Base-by-base conservation (phyloP, 2,113 vertebrate species). In the Mobula hypostoma region DNA sequence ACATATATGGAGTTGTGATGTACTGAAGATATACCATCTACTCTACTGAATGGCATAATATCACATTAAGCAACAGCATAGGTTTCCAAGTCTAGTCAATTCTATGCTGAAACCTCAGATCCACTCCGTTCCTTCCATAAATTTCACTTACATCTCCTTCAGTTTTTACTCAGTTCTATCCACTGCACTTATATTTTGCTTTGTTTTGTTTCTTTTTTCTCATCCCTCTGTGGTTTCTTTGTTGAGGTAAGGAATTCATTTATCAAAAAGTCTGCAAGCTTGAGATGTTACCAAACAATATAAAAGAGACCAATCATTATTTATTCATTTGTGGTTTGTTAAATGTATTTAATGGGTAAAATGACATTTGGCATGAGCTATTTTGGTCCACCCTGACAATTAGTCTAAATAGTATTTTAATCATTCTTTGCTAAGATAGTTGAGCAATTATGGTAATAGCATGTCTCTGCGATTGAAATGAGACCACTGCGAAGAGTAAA, bases 321-420 rank as follows among this genome's bases (percentile, higher is more conserved):
- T 88, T 88, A 88, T n/a, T 90, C 85, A 66, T 32, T 90, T 90
- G 36, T 66, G 29, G 61, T 90, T 66, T 90, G 7, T 66, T 66
- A 90, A 90, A 90, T 66, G 14, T 85, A 85, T 11, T 85, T 85
- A 58, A 85, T 90, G 61, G n/a, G n/a, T 27, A 66, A 90, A 90
- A 90, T 66, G 5, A 17, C n/a, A 90, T 90, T 66, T 87, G 56
- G 27, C 58, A 61, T 61, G 0, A 27, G 61, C 29, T 61, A 61
- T 56, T 87, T 61, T 90, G 85, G 29, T 32, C 61, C 85, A 90
- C 29, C 61, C 61, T 90, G 63, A 63, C n/a, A 66, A 90, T 90
- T 66, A 63, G 61, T 90, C 63, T 66, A 90, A 66, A 17, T 66
- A 12, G 12, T 32, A 29, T 66, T 90, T 66, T 32, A 87, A 87